A percentile compares a stretch with the other conserved stretches of the same genome.
These are phyloP conservation scores for Canis aureus DNA, from an alignment of 2,113 vertebrate species.

Conservation along the genomic window DNA sequence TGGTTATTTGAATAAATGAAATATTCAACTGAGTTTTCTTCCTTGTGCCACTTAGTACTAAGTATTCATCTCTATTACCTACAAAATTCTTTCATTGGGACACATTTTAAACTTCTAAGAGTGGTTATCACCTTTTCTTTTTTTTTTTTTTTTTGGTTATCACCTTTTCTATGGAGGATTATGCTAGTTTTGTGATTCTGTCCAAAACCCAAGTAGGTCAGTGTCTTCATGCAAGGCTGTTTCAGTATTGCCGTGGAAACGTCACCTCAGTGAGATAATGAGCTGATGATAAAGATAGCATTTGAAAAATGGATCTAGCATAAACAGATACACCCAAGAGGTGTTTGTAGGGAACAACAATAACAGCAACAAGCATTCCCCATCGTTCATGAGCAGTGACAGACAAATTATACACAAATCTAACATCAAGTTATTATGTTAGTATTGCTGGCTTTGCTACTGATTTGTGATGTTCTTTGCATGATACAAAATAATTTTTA, in stretches of 20 bases:
- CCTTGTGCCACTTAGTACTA: neutral
- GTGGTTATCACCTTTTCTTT: neutral
- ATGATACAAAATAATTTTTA: neutral
- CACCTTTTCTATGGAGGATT: neutral
- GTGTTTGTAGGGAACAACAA: neutral
- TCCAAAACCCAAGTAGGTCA: neutral
- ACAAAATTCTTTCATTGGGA: neutral
- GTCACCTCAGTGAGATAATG: neutral
- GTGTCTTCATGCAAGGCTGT: neutral
- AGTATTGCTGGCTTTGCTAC: neutral
- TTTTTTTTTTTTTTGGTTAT: neutral
- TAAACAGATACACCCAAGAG: neutral
- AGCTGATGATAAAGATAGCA: neutral
- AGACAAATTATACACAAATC: neutral
- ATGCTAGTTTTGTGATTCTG: neutral
- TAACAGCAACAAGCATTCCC: neutral
- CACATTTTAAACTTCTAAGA: neutral
- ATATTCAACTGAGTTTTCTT: neutral
- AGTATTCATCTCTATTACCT: neutral
- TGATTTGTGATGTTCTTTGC: neutral
- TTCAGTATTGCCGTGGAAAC: constrained; percentile 3
- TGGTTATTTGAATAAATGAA: neutral
- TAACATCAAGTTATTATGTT: neutral
- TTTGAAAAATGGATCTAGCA: neutral
- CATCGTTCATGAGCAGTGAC: neutral